phyloP scores from a whole-genome alignment of 2,113 vertebrate genomes.

The Lophochroa leadbeateri region DNA sequence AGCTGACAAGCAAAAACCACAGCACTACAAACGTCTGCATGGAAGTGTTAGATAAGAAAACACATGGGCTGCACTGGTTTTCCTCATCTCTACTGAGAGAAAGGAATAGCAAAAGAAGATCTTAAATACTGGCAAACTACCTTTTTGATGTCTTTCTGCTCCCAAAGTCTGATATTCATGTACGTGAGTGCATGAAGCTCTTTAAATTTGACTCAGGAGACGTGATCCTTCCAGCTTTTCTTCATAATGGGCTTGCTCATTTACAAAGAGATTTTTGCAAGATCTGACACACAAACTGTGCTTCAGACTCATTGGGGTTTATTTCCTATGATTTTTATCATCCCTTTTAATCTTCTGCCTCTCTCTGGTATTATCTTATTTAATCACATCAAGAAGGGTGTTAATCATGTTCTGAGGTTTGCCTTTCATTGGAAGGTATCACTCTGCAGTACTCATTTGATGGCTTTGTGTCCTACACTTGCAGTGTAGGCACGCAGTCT shows the following conservation, averaged over 20 bases:
- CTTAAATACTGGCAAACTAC: neutral
- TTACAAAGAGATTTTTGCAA: neutral
- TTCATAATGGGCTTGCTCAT: neutral
- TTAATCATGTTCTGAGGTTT: neutral
- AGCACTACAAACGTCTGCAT: neutral
- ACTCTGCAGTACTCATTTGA: neutral
- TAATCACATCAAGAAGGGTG: neutral
- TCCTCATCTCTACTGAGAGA: neutral
- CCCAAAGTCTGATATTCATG: neutral
- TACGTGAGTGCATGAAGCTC: neutral
- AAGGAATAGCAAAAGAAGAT: neutral
- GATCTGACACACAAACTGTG: neutral
- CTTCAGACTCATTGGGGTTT: neutral
- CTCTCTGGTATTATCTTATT: neutral
- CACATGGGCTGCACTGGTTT: neutral
- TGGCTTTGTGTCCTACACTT: neutral
- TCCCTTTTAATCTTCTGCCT: neutral
- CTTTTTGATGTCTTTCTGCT: neutral
- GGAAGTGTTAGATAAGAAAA: neutral
- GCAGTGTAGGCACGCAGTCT: neutral
- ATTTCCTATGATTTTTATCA: neutral
- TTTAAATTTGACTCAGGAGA: neutral
- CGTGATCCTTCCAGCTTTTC: neutral
- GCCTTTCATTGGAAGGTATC: neutral
- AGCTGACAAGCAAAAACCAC: neutral